phyloP scores from a whole-genome alignment of 2,888 invertebrate species.

The Heliconius ismenius region DNA sequence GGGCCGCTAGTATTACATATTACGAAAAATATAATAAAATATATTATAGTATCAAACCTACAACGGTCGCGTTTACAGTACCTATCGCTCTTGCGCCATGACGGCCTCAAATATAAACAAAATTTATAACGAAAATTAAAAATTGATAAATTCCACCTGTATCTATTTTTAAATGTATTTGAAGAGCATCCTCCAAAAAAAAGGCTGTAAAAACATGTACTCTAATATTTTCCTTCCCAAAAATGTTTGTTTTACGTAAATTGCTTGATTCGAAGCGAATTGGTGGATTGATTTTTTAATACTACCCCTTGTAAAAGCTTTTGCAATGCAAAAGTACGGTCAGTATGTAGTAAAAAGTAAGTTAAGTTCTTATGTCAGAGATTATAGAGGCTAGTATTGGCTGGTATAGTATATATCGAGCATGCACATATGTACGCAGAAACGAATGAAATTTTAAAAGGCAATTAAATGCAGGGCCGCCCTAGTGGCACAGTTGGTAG shows the following conservation, averaged over 20 bases:
- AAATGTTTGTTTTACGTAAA: slow-evolving; percentile 29
- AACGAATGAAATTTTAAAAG: slow-evolving; percentile 41
- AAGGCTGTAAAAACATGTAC: slow-evolving; percentile 1
- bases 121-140: no score
- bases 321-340: neutral
- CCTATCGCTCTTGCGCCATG: no score
- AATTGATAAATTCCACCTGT: neutral
- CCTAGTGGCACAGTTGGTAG: neutral
- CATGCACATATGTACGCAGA: slow-evolving; percentile 17
- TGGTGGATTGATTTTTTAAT: slow-evolving; percentile 38
- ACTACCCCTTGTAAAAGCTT: slow-evolving; percentile 32
- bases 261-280: slow-evolving; percentile 31
- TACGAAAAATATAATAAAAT: no score
- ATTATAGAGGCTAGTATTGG: slow-evolving; percentile 19
- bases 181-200: neutral
- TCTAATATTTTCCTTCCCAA: slow-evolving; percentile 16
- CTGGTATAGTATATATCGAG: slow-evolving; percentile 4
- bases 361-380: slow-evolving; percentile 8
- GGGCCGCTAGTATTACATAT: no score
- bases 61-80: no score
- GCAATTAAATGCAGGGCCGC: slow-evolving; percentile 38
- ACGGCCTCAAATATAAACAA: no score
- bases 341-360: neutral
- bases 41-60: no score
- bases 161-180: slow-evolving; percentile 4